These are phyloP conservation scores for Cichladusa arquata DNA, from an alignment of 2,113 vertebrate genomes.

Conservation along the genomic window DNA sequence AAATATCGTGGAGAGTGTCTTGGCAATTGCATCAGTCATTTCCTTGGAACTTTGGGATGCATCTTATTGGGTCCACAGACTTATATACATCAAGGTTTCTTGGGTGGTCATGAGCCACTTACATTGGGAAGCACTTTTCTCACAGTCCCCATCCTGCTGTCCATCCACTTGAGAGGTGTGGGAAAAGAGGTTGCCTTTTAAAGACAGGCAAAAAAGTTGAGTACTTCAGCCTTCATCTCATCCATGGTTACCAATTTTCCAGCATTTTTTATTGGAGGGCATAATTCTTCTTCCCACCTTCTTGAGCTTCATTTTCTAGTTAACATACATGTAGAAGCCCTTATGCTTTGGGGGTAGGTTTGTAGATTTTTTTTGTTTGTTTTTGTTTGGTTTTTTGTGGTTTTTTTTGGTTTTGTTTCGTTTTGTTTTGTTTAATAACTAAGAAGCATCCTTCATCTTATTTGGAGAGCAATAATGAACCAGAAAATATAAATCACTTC, in stretches of 20 bases:
- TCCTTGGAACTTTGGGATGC: not conserved
- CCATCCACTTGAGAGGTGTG: not conserved
- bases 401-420: no score
- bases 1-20: not conserved
- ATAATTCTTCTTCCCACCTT: not conserved
- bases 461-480: not conserved
- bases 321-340: not conserved
- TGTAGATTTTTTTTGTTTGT: not conserved
- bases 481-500: not conserved
- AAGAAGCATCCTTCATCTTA: not conserved
- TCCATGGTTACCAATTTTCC: not conserved
- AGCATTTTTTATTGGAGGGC: not conserved
- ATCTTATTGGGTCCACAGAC: not conserved
- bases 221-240: not conserved
- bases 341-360: not conserved
- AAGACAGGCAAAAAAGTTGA: not conserved
- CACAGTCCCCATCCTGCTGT: not conserved
- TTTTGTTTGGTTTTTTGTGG: rapidly evolving
- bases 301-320: not conserved
- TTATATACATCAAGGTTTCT: not conserved
- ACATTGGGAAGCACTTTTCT: not conserved
- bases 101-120: not conserved
- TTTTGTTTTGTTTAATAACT: not conserved
- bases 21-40: not conserved
- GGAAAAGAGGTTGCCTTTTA: not conserved